Base-by-base conservation (phyloP, 2,888 invertebrate species). In the Pandemis cinnamomeana region DNA sequence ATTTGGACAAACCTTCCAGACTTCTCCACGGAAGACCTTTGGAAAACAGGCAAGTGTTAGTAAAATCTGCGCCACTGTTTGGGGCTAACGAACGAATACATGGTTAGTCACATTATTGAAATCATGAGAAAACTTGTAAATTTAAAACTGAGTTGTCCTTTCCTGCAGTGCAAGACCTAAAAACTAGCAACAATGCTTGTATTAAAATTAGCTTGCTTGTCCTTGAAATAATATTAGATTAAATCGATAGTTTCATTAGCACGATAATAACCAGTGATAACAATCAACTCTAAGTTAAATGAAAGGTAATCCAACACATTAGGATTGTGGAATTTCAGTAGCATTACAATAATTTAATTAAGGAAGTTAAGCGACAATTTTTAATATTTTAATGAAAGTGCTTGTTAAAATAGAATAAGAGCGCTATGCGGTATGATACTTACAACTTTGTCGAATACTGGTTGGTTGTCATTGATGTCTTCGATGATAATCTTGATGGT, bases 401-500 rank as follows among this genome's bases (percentile, higher is more conserved):
- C 44, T 60, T 48, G 13, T 60, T 10, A 27, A 51, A 8, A 13
- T 41, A n/a, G 10, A 27, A 67, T 6, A 7, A n/a, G n/a, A 13
- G 41, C 20, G 10, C 11, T 8, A n/a, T 46, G 11, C 46, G 15
- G 53, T 27, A 13, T 73, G 44, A 81, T 85, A 95, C 96, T 95
- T 91, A 97, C 97, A 91, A 95, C 95, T 96, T 96, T 96, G 87
- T 97, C 97, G 91, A 97, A 97, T 80, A 96, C 96, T 5, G 97
- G 97, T 15, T 91, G 94, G 86, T 99, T 99, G 89, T 99, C 99
- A 92, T 99, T 99, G 85, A 98, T 96, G 91, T 99, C 99, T 84
- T 96, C 96, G 78, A 99, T 97, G 77, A 96, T 96, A 71, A 99
- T 97, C 94, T 97, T 97, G 87, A 99, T 97, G 6, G 98, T 98